Evolutionary conservation across 37 sponge, comb jelly and placozoan genomes (phyloP), one percentile per base, ranked within the genome.

Genomic region (Eunapius fragilis): DNA sequence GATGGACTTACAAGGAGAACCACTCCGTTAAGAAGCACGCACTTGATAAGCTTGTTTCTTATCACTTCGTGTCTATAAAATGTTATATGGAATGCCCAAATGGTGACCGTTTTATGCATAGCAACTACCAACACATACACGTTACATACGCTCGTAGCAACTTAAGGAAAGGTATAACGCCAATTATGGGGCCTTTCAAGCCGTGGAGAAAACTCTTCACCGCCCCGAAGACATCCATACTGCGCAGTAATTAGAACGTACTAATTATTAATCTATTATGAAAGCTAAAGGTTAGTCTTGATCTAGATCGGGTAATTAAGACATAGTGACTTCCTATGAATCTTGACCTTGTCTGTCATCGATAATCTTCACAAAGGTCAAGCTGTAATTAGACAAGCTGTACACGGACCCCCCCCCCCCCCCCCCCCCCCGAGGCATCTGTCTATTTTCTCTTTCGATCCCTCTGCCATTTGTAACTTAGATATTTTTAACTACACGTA

Each of bases 11-110:
- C 89, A 58, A 78, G 37, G 25, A 95, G 77, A 80, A 91, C 87
- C 23, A 92, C 49, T 41, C 95, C 95, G 70, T 95, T 95, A 11
- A 95, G 74, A 68, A 95, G 67, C 47, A 91, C 80, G 71, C 90
- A 91, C 76, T 88, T 84, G 24, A 92, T 69, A 26, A 95, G 70
- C 33, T 92, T 81, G 27, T 50, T 82, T 24, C 85, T 86, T 24
- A 95, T 85, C 67, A 89, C 89, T 30, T 82, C 84, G 81, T 93
- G 89, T 32, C 94, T 93, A 72, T 5, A 70, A 73, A 82, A 71
- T 19, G 58, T 58, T 58, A 17, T 58, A 58, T 58, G 58, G 1
- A 58, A 58, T 58, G 58, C 58, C n/a, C n/a, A n/a, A n/a, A n/a
- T n/a, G n/a, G n/a, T n/a, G n/a, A n/a, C n/a, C n/a, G n/a, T 45